Conservation (phyloP, 2,888 invertebrate species). For the Oscheius sp. region DNA sequence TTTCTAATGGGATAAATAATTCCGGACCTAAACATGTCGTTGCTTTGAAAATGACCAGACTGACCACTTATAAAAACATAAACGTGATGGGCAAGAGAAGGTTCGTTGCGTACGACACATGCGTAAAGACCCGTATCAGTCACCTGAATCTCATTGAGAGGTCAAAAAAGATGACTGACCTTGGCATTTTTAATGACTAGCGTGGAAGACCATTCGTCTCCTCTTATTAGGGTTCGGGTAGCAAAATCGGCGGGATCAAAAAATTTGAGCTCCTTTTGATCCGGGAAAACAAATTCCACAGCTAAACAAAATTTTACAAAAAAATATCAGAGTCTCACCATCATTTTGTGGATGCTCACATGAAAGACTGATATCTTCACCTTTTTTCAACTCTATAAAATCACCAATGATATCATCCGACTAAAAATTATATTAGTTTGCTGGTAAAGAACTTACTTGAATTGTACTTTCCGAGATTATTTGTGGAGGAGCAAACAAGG, state of each 20-base stretch:
- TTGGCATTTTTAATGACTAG: conserved; percentile 20
- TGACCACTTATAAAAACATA: conserved; percentile 42
- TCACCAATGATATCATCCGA: conserved; percentile 29
- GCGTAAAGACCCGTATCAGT: conserved; percentile 44
- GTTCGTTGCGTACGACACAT: conserved; percentile 33
- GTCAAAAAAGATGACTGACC: background rate
- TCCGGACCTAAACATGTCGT: background rate
- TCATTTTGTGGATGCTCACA: conserved; percentile 31
- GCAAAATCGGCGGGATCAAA: conserved; percentile 21
- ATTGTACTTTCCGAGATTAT: conserved; percentile 8
- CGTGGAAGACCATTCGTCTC: background rate
- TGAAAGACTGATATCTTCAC: conserved; percentile 27
- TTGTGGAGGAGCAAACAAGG: conserved; percentile 15
- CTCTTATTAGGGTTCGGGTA: background rate
- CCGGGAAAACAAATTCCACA: conserved; percentile 4
- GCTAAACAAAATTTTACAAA: conserved; percentile 2
- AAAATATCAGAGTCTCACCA: conserved; percentile 1
- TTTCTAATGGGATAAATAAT: conserved; percentile 31
- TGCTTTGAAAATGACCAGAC: background rate
- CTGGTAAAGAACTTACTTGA: background rate
- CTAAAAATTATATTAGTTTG: conserved; percentile 24
- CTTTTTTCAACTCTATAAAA: conserved; percentile 37
- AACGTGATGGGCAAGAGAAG: conserved; percentile 35
- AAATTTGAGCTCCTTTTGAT: background rate
- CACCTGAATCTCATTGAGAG: conserved; percentile 6